Evolutionary conservation across 1,140 invertebrate species (phyloP).

Genomic region (Stegodyphus dumicola): DNA sequence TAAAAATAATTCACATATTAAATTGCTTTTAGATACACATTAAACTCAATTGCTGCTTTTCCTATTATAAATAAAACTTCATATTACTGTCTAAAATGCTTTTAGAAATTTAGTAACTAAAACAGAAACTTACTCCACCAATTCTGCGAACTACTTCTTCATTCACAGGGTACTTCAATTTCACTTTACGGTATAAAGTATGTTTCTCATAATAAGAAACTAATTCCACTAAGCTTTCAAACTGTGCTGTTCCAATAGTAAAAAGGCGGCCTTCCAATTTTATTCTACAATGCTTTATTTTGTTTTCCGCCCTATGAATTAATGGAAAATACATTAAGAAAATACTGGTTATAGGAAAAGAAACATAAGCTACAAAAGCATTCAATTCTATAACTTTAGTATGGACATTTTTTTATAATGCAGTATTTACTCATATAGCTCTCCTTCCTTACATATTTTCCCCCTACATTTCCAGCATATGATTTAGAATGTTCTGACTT

Average conservation of each 20-base stretch:
- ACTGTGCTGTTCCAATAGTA: slow-evolving; percentile 88
- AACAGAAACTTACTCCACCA: slow-evolving; percentile 47
- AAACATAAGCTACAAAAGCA: neutral
- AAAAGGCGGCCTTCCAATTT: slow-evolving; percentile 90
- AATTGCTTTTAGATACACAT: too few relatives aligned
- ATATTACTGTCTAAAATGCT: neutral
- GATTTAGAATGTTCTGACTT: too few relatives aligned
- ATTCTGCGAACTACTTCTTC: slow-evolving; percentile 71
- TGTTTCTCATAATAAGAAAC: slow-evolving; percentile 90
- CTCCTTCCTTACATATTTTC: too few relatives aligned
- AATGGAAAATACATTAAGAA: neutral
- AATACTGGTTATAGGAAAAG: neutral
- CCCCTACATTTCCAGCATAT: too few relatives aligned
- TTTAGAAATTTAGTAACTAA: neutral
- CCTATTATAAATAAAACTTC: neutral
- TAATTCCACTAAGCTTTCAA: slow-evolving; percentile 93
- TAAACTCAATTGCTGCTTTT: too few relatives aligned
- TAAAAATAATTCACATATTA: too few relatives aligned
- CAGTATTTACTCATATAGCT: neutral
- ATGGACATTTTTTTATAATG: too few relatives aligned
- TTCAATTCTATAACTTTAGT: too few relatives aligned
- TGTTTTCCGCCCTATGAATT: slow-evolving; percentile 81
- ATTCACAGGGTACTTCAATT: slow-evolving; percentile 87
- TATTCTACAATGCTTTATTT: slow-evolving; percentile 96
- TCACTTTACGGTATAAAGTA: slow-evolving; percentile 90